A percentile compares a stretch with the other conserved stretches of the same genome.
These are phyloP conservation scores for Ammodytes dubius DNA, from an alignment of 2,113 vertebrate species.

Conservation along the genomic window DNA sequence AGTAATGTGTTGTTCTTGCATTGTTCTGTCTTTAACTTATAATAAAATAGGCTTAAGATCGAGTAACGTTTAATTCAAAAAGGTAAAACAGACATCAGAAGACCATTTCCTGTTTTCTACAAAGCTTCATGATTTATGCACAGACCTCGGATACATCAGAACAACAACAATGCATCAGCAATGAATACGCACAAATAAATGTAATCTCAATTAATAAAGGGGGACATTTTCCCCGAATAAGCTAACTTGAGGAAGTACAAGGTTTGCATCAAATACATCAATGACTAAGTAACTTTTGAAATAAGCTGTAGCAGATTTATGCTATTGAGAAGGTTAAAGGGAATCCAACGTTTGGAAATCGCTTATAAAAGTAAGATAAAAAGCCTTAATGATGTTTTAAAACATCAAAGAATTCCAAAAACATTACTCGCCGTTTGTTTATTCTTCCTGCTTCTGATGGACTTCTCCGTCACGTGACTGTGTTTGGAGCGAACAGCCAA, in stretches of 20 bases:
- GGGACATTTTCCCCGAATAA: slow-evolving; percentile 1
- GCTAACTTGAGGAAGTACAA: background rate
- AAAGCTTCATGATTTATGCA: background rate
- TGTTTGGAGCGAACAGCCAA: slow-evolving; percentile 47
- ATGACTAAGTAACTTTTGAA: background rate
- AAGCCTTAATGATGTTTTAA: background rate
- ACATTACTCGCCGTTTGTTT: slow-evolving; percentile 51
- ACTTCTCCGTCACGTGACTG: slow-evolving; percentile 52
- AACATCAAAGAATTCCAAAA: background rate
- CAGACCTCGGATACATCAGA: background rate
- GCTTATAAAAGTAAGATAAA: rapidly evolving
- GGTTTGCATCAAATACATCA: background rate
- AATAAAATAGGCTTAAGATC: background rate
- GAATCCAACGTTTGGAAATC: rapidly evolving
- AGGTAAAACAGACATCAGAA: background rate
- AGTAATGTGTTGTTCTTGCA: too few species aligned
- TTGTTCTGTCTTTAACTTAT: too few species aligned
- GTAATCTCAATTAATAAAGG: background rate
- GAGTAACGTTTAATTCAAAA: background rate
- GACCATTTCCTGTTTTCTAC: background rate
- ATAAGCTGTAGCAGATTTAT: rapidly evolving
- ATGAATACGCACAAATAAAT: background rate
- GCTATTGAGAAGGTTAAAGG: background rate
- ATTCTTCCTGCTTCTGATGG: slow-evolving; percentile 49
- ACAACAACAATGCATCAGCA: background rate